Evolutionary conservation across 2,888 invertebrate species (phyloP).

Genomic region (Sisyra terminalis): DNA sequence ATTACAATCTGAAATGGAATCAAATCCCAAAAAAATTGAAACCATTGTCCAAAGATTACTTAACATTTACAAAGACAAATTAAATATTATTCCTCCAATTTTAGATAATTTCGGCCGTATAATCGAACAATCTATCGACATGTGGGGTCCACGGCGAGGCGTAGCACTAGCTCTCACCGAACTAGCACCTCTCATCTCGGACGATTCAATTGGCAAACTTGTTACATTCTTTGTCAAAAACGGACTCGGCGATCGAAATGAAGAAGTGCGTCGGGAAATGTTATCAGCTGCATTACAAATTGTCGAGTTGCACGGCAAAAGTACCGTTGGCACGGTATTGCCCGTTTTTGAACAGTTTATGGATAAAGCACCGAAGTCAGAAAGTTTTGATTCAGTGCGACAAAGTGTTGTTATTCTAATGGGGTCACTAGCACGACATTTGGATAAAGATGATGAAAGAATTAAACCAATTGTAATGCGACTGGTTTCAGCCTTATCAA

Average conservation of each 20-base stretch:
- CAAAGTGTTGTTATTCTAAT: slow-evolving; percentile 94
- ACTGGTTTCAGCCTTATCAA: slow-evolving; percentile 78
- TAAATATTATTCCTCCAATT: slow-evolving; percentile 67
- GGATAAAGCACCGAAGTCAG: slow-evolving; percentile 81
- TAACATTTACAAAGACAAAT: slow-evolving; percentile 55
- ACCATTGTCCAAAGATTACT: slow-evolving; percentile 46
- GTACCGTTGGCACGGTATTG: slow-evolving; percentile 55
- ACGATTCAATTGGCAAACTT: slow-evolving; percentile 48
- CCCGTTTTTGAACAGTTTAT: slow-evolving; percentile 89
- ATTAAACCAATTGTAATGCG: slow-evolving; percentile 89
- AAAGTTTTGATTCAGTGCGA: slow-evolving; percentile 79
- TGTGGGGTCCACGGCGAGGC: slow-evolving; percentile 81
- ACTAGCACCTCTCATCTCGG: slow-evolving; percentile 55
- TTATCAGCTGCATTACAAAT: slow-evolving; percentile 81
- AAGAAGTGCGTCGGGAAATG: slow-evolving; percentile 76
- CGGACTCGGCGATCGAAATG: slow-evolving; percentile 73
- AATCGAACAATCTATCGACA: slow-evolving; percentile 69
- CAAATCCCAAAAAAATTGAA: slow-evolving; percentile 28
- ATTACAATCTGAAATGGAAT: slow-evolving; percentile 29
- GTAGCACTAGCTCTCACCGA: slow-evolving; percentile 68
- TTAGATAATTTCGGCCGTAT: slow-evolving; percentile 86
- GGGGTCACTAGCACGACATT: slow-evolving; percentile 92
- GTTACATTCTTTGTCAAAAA: slow-evolving; percentile 73
- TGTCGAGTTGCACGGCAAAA: slow-evolving; percentile 85
- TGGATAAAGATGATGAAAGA: slow-evolving; percentile 75